phyloP scores from a whole-genome alignment of 2,113 vertebrate species.

The Anarhynchus alexandrinus region DNA sequence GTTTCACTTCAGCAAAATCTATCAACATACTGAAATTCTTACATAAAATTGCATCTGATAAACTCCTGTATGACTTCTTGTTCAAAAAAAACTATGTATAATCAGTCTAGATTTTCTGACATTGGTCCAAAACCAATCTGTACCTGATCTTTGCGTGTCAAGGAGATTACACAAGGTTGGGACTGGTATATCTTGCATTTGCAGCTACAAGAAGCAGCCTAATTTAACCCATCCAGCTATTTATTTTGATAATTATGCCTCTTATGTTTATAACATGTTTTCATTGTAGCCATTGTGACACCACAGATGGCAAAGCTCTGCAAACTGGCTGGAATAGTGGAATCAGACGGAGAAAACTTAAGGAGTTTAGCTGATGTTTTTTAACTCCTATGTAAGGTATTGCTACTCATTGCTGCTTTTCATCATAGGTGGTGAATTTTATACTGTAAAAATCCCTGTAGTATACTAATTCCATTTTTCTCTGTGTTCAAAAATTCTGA shows the following conservation, averaged over 20 bases:
- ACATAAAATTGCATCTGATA: background rate
- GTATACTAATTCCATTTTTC: background rate
- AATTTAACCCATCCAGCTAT: background rate
- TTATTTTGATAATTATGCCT: background rate
- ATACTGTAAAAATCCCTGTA: background rate
- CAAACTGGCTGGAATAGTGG: background rate
- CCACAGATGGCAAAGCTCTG: background rate
- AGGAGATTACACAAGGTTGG: background rate
- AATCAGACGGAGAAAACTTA: background rate
- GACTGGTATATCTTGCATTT: background rate
- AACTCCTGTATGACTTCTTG: background rate
- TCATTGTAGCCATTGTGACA: background rate
- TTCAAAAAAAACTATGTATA: background rate
- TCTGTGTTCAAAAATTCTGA: background rate
- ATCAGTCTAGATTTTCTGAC: background rate
- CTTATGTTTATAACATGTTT: background rate
- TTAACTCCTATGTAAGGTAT: background rate
- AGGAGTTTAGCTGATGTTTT: background rate
- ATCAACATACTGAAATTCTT: background rate
- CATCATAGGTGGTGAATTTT: background rate
- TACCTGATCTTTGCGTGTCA: background rate
- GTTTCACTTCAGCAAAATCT: background rate
- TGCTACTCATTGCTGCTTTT: background rate
- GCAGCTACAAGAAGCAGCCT: background rate
- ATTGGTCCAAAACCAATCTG: background rate